Conservation (phyloP, 2,113 vertebrate species). For the Camelus dromedarius region DNA sequence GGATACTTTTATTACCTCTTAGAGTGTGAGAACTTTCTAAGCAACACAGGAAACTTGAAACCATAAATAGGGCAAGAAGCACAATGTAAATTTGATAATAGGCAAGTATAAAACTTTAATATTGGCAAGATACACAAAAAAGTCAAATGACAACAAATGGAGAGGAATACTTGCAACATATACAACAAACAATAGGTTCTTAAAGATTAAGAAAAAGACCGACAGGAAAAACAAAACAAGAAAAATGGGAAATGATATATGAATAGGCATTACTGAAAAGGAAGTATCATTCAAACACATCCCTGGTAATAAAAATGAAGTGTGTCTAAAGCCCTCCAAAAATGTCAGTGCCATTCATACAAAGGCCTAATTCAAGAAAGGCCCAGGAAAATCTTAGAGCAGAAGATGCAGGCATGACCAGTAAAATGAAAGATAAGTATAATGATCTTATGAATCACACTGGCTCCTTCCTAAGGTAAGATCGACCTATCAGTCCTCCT, state of each 20-base stretch:
- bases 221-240: neutral
- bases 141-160: neutral
- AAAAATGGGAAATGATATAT: constrained; percentile 9
- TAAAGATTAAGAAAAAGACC: constrained; percentile 9
- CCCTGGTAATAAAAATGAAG: neutral
- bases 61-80: neutral
- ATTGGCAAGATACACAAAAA: neutral
- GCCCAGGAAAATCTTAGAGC: neutral
- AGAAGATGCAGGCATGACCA: neutral
- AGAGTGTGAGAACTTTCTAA: neutral
- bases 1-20: neutral
- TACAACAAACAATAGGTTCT: neutral
- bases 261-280: neutral
- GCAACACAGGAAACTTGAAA: constrained; percentile 14
- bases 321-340: neutral
- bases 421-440: neutral
- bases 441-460: neutral
- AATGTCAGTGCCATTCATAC: neutral
- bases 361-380: constrained; percentile 26
- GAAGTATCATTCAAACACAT: neutral
- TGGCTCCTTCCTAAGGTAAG: neutral
- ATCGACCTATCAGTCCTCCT: neutral
- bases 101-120: neutral
- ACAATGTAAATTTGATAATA: neutral
- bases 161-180: neutral